Percentiles rank a stretch among this genome's conserved stretches.
These are phyloP conservation scores for Venusia cambrica DNA, from an alignment of 2,888 invertebrate genomes.

Conservation along the genomic window DNA sequence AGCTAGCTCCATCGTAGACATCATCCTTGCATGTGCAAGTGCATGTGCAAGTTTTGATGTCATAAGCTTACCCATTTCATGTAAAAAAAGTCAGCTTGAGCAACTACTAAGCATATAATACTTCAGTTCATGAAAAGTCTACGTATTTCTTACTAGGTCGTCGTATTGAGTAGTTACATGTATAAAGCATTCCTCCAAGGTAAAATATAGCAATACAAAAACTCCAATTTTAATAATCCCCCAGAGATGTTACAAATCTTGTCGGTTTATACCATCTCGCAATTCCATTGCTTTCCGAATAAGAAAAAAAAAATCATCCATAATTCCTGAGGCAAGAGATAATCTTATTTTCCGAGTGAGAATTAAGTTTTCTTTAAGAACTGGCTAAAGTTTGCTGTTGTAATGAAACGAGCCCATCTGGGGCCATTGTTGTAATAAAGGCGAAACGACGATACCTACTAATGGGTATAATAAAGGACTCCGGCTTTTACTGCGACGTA, in stretches of 20 bases:
- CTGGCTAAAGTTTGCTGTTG: constrained; percentile 12
- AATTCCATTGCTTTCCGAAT: not conserved
- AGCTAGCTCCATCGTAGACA: too few relatives aligned
- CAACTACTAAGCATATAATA: too few relatives aligned
- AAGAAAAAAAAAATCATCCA: not conserved
- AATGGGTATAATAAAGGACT: constrained; percentile 30
- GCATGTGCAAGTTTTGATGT: too few relatives aligned
- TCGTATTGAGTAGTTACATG: too few relatives aligned
- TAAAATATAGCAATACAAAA: not conserved
- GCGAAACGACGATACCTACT: constrained; percentile 27
- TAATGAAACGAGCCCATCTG: constrained; percentile 33
- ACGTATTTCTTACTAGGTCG: too few relatives aligned
- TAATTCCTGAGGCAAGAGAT: not conserved
- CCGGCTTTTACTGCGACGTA: constrained; percentile 7
- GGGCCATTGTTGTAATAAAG: constrained; percentile 24
- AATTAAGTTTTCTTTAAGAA: constrained; percentile 21
- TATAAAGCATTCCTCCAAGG: not conserved
- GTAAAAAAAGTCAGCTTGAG: too few relatives aligned
- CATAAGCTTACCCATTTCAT: too few relatives aligned
- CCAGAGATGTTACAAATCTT: not conserved
- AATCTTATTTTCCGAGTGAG: not conserved
- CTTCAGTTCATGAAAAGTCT: too few relatives aligned
- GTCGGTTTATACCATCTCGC: not conserved
- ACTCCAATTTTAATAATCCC: not conserved
- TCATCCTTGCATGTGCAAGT: too few relatives aligned